Base-by-base conservation (phyloP, 2,888 invertebrate genomes). In the Caenorhabditis drosophilae region DNA sequence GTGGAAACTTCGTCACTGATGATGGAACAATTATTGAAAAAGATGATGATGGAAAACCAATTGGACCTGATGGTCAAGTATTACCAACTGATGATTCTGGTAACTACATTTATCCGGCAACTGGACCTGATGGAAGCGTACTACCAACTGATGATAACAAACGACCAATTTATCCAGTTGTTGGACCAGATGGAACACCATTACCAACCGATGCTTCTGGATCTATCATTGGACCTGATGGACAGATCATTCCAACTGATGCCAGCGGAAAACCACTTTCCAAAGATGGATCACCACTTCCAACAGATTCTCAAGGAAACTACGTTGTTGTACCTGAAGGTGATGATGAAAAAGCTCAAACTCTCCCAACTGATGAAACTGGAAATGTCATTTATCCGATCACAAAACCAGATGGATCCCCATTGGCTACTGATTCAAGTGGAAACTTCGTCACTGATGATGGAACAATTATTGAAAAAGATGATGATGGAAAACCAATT, bases 371-470 rank as follows among this genome's bases (percentile, higher is more conserved):
- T 16, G 73, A 76, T 50, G 47, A 50, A 11, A 31, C 55, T 36
- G 70, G 75, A 22, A 58, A 69, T 18, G 61, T 58, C 36, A 58
- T 69, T 45, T 61, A 62, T 51, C 52, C 51, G 16, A 76, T 70
- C 27, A 63, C 69, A 23, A 57, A 57, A 18, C 53, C 63, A 25
- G 58, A 58, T 31, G 58, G 58, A 40, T 31, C 42, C 12, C 40
- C 34, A 9, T 20, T 41, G 20, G 41, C 41, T 20, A 41, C 41
- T 20, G 41, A 41, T 41, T 41, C 41, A 41, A 41, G 41, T 41
- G 41, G 41, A 41, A 41, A 41, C 41, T 20, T 11, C 7, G 23
- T 41, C 16, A 23, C 41, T 23, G 41, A 41, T 41, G 41, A 41
- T 11, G 41, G 41, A 41, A 22, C 41, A 4, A 41, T 41, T 41